phyloP scores from a whole-genome alignment of 1,140 invertebrate species.

The Aphelenchoides avenae region DNA sequence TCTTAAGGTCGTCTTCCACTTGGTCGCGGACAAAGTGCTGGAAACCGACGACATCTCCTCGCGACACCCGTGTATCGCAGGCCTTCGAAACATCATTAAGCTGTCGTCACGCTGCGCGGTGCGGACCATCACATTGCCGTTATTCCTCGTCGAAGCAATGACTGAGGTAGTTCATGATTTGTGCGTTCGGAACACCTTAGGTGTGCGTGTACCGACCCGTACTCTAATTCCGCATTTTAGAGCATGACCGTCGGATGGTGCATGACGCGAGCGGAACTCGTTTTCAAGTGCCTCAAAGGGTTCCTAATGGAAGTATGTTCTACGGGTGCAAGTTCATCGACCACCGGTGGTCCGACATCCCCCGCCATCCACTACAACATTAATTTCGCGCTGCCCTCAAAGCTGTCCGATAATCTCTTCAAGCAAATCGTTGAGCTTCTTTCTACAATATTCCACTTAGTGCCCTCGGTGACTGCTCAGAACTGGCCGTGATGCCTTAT shows the following conservation, averaged over 20 bases:
- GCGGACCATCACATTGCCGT: slow-evolving; percentile 83
- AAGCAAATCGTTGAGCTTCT: slow-evolving; percentile 38
- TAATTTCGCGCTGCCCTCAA: slow-evolving; percentile 40
- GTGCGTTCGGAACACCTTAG: background rate
- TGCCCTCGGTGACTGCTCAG: slow-evolving; percentile 28
- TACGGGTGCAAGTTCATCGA: slow-evolving; percentile 11
- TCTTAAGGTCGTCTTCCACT: slow-evolving; percentile 91
- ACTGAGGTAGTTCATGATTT: slow-evolving; percentile 73
- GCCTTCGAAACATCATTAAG: slow-evolving; percentile 87
- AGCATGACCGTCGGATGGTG: slow-evolving; percentile 96
- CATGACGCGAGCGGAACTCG: slow-evolving; percentile 84
- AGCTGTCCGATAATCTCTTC: slow-evolving; percentile 31
- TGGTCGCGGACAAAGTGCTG: slow-evolving; percentile 67
- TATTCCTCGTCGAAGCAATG: slow-evolving; percentile 85
- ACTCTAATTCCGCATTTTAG: too few species aligned
- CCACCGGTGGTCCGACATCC: slow-evolving; percentile 8
- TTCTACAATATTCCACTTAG: slow-evolving; percentile 40
- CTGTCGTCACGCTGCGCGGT: slow-evolving; percentile 86
- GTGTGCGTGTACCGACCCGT: too few species aligned
- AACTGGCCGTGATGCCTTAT: too few species aligned
- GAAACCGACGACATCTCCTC: slow-evolving; percentile 76
- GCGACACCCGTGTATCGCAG: slow-evolving; percentile 87
- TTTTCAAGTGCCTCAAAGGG: slow-evolving; percentile 97
- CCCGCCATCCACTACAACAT: slow-evolving; percentile 39
- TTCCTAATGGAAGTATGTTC: slow-evolving; percentile 82